Conservation (phyloP, 2,797 vertebrate species). For the Taenioides sp. region DNA sequence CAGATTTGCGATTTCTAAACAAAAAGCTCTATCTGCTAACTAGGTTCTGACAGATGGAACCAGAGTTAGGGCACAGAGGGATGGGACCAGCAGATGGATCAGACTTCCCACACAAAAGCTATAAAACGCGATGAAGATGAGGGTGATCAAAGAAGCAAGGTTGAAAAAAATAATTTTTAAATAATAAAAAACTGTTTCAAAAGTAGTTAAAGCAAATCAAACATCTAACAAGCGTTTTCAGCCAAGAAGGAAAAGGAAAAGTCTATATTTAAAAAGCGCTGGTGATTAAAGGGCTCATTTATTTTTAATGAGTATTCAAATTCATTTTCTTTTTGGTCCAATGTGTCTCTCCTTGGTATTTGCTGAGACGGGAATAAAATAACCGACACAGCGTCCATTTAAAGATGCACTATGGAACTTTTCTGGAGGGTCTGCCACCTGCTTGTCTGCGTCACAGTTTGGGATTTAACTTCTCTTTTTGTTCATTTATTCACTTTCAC, state of each 20-base stretch:
- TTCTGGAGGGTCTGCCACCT: not conserved
- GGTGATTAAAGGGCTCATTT: not conserved
- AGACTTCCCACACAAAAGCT: constrained; percentile 25
- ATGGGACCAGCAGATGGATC: constrained; percentile 39
- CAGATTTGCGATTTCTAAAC: constrained; percentile 14
- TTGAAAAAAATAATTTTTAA: not conserved
- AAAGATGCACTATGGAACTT: not conserved
- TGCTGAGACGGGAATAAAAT: not conserved
- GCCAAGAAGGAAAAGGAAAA: no score
- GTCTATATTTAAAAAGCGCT: not conserved
- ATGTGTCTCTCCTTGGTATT: not conserved
- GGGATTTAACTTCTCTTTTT: no score
- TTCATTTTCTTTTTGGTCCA: not conserved
- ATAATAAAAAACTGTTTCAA: not conserved
- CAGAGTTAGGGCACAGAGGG: constrained; percentile 34
- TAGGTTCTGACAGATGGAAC: constrained; percentile 44
- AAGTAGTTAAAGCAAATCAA: constrained; percentile 10
- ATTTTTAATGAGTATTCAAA: not conserved
- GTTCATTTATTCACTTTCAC: no score
- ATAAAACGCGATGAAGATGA: constrained; percentile 3
- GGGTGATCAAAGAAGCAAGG: constrained; percentile 29
- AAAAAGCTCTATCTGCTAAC: constrained; percentile 29
- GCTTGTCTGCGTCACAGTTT: no score
- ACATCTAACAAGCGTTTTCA: not conserved
- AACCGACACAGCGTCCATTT: not conserved